These are phyloP conservation scores for Chaetodon trifasciatus DNA, from an alignment of 2,797 vertebrate genomes.

Conservation along the genomic window DNA sequence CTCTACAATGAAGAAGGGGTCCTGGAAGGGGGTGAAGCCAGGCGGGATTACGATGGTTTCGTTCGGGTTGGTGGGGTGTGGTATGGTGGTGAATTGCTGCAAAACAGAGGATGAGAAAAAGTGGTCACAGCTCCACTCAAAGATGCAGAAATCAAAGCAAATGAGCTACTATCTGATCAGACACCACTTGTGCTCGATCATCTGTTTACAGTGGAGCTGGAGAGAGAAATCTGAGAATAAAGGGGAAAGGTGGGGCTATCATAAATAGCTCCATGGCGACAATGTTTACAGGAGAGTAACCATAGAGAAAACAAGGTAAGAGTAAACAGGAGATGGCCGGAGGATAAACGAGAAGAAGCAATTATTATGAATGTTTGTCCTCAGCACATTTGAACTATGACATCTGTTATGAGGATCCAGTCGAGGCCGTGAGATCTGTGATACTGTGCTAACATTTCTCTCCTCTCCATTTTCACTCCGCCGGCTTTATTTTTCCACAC, in stretches of 20 bases:
- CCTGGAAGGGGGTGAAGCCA: constrained; percentile 83
- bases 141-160: not conserved
- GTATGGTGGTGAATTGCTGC: constrained; percentile 64
- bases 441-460: constrained; percentile 67
- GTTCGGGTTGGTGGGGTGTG: constrained; percentile 70
- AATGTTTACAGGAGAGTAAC: constrained; percentile 37
- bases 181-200: not conserved
- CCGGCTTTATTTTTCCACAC: constrained; percentile 48
- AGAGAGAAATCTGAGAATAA: constrained; percentile 19
- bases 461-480: constrained; percentile 68
- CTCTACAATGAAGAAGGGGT: constrained; percentile 95
- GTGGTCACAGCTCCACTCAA: constrained; percentile 8
- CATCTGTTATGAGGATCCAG: constrained; percentile 46
- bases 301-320: constrained; percentile 32
- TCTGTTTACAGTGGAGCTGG: constrained; percentile 5
- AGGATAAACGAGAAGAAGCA: constrained; percentile 36
- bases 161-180: not conserved
- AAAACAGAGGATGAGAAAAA: constrained; percentile 37
- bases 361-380: constrained; percentile 47
- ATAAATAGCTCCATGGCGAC: constrained; percentile 54
- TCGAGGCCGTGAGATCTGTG: constrained; percentile 43
- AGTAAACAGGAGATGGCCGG: constrained; percentile 31
- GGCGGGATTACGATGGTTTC: constrained; percentile 59
- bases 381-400: constrained; percentile 61
- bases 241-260: constrained; percentile 10